These are phyloP conservation scores for Coreoperca whiteheadi DNA, from an alignment of 2,113 vertebrate species.

Conservation along the genomic window DNA sequence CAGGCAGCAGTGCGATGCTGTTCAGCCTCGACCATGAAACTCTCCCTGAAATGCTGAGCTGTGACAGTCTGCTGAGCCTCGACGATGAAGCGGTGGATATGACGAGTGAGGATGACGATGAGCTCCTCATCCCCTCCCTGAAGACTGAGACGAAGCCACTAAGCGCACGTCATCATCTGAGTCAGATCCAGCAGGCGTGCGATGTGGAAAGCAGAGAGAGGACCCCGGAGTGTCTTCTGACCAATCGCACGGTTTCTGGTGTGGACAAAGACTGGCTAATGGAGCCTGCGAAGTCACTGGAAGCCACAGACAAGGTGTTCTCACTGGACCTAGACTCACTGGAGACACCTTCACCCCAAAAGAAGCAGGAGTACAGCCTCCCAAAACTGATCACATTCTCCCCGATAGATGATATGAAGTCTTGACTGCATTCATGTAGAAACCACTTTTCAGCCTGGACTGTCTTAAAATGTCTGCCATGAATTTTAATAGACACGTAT, in stretches of 20 bases:
- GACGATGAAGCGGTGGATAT: conserved; percentile 28
- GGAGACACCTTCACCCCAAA: conserved; percentile 55
- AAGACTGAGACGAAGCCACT: not conserved
- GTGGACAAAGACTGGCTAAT: conserved; percentile 42
- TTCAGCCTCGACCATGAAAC: conserved; percentile 81
- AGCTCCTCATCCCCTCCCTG: conserved; percentile 39
- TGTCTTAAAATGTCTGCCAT: not conserved
- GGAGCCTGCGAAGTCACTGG: conserved; percentile 19
- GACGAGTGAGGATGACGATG: conserved; percentile 33
- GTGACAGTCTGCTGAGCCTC: conserved; percentile 72
- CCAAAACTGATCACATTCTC: conserved; percentile 82
- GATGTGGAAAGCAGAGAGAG: not conserved
- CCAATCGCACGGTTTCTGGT: not conserved
- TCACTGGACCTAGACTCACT: conserved; percentile 80
- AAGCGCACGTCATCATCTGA: not conserved
- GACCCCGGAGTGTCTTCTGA: conserved; percentile 29
- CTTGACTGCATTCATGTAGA: not conserved
- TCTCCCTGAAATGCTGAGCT: conserved; percentile 75
- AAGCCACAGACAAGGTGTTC: conserved; percentile 66
- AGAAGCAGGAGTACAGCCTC: conserved; percentile 68
- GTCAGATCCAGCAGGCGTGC: conserved; percentile 7
- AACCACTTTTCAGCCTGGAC: not conserved
- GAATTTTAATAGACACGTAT: not conserved
- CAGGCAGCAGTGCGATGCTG: conserved; percentile 62
- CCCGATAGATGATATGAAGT: conserved; percentile 78